A percentile compares a stretch with the other conserved stretches of the same genome.
phyloP scores from a whole-genome alignment of 2,888 invertebrate genomes.

The Mythimna impura region DNA sequence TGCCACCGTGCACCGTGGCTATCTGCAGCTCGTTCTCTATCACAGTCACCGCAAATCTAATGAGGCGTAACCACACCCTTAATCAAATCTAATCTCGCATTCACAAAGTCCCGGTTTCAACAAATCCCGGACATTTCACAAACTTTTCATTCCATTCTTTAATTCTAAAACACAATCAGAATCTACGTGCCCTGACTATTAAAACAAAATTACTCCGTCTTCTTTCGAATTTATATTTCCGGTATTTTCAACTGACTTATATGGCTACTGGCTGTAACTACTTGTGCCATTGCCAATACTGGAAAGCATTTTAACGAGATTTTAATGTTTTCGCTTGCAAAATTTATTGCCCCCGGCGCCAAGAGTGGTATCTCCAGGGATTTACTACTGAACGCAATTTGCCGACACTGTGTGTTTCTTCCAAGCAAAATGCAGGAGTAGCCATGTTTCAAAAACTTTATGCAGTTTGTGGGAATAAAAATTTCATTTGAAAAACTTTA shows the following conservation, averaged over 20 bases:
- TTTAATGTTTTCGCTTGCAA: slow-evolving; percentile 83
- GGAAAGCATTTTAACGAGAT: slow-evolving; percentile 83
- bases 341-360: slow-evolving; percentile 83
- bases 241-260: slow-evolving; percentile 60
- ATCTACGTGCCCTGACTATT: slow-evolving; percentile 46
- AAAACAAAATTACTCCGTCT: slow-evolving; percentile 40
- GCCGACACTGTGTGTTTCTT: slow-evolving; percentile 56
- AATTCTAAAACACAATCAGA: slow-evolving; percentile 53
- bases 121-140: slow-evolving; percentile 28
- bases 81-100: slow-evolving; percentile 54
- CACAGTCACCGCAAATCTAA: slow-evolving; percentile 70
- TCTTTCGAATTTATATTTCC: slow-evolving; percentile 56
- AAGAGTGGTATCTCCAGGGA: slow-evolving; percentile 72
- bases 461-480: slow-evolving; percentile 21
- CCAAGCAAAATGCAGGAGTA: slow-evolving; percentile 43
- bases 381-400: slow-evolving; percentile 76
- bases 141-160: slow-evolving; percentile 39
- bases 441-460: slow-evolving; percentile 27
- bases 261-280: slow-evolving; percentile 62
- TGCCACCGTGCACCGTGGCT: slow-evolving; percentile 55
- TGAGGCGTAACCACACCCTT: slow-evolving; percentile 48
- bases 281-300: slow-evolving; percentile 73
- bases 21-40: slow-evolving; percentile 71
- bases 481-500: slow-evolving; percentile 26
- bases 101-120: slow-evolving; percentile 32